Percentiles rank a stretch among this genome's conserved stretches.
Conservation (phyloP, 2,113 vertebrate genomes). For the Odocoileus hemionus region DNA sequence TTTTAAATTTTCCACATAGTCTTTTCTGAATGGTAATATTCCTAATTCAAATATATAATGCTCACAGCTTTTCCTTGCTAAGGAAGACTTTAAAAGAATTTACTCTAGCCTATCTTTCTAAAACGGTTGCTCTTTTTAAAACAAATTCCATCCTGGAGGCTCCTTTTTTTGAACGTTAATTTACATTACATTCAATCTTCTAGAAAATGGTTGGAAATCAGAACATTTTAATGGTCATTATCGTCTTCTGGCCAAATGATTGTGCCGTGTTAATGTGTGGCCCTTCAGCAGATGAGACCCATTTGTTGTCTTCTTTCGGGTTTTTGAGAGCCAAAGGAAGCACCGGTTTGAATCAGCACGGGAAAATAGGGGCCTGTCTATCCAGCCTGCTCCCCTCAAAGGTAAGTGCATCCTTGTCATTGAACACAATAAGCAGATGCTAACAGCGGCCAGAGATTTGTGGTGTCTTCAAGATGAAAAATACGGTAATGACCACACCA, state of each 20-base stretch:
- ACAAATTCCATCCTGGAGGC: conserved; percentile 72
- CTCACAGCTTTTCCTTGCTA: conserved; percentile 55
- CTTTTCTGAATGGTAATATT: conserved; percentile 78
- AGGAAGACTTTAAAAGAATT: conserved; percentile 54
- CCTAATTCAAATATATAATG: conserved; percentile 78
- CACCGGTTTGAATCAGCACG: background rate
- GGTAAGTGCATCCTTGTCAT: background rate
- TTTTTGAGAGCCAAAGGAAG: conserved; percentile 12
- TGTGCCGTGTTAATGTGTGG: conserved; percentile 25
- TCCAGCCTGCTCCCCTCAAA: background rate
- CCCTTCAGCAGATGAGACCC: conserved; percentile 60
- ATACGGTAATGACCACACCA: background rate
- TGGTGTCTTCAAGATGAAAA: background rate
- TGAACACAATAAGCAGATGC: background rate
- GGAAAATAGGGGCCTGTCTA: background rate
- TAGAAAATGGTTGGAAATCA: conserved; percentile 50
- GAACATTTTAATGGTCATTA: conserved; percentile 60
- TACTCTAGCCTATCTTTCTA: conserved; percentile 51
- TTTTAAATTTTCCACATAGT: conserved; percentile 77
- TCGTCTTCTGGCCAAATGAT: conserved; percentile 28
- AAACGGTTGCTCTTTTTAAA: conserved; percentile 78
- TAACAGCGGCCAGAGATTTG: background rate
- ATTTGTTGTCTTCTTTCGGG: background rate
- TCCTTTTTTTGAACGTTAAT: conserved; percentile 71
- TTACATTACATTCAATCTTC: conserved; percentile 60